Evolutionary conservation across 2,888 invertebrate species (phyloP).

Genomic region (Parnassius glacialis): DNA sequence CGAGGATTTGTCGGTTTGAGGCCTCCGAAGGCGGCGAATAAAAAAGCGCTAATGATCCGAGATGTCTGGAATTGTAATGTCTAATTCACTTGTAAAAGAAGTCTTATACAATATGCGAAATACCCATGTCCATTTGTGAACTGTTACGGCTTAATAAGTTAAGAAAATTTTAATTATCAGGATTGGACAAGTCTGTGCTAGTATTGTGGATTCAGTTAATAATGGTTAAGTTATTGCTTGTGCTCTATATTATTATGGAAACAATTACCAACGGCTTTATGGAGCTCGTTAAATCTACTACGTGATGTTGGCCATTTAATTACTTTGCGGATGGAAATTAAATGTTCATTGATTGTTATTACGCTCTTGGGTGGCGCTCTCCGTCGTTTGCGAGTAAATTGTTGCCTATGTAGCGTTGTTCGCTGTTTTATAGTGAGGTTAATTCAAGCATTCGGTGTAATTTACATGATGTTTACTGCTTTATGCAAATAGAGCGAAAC

Average conservation of each 20-base stretch:
- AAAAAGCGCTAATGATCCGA: too few species aligned
- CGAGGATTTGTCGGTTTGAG: too few species aligned
- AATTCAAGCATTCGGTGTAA: not conserved
- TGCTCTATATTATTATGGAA: slow-evolving; percentile 1
- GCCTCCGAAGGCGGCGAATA: too few species aligned
- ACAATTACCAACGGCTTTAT: slow-evolving; percentile 17
- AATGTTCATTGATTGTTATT: slow-evolving; percentile 26
- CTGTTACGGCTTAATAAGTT: too few species aligned
- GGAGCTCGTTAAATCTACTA: slow-evolving; percentile 18
- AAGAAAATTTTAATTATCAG: too few species aligned
- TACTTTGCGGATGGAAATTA: slow-evolving; percentile 24
- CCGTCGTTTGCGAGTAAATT: slow-evolving; percentile 15
- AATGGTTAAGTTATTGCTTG: slow-evolving; percentile 1
- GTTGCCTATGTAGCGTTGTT: slow-evolving; percentile 11
- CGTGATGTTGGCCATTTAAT: slow-evolving; percentile 23
- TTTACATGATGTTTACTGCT: slow-evolving; percentile 2
- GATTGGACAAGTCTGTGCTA: too few species aligned
- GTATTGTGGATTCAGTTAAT: not conserved
- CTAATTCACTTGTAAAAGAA: too few species aligned
- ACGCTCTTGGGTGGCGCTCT: slow-evolving; percentile 14
- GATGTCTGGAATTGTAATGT: too few species aligned
- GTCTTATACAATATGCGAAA: too few species aligned
- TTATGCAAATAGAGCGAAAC: not conserved
- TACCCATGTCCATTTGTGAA: too few species aligned
- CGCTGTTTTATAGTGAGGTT: slow-evolving; percentile 10